A percentile compares a stretch with the other conserved stretches of the same genome.
Evolutionary conservation across 2,113 vertebrate species (phyloP).

Genomic region (Saimiri boliviensis): DNA sequence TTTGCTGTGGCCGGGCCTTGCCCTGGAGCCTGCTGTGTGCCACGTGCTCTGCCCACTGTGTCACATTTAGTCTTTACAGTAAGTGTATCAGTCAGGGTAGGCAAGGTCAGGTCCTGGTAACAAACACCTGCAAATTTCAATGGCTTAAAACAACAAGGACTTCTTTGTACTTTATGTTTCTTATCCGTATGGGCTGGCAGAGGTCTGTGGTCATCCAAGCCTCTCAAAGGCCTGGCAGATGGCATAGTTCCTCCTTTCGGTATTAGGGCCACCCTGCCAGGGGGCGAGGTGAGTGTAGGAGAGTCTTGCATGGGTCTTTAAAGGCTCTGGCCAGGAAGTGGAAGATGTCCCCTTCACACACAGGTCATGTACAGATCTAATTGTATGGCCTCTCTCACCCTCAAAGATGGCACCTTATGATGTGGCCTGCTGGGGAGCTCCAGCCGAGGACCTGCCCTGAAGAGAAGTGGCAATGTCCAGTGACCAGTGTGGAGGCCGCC

Average conservation of each 20-base stretch:
- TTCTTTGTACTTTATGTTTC: neutral
- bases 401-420: neutral
- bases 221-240: neutral
- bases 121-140: neutral
- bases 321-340: neutral
- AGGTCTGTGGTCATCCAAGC: neutral
- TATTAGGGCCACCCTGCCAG: neutral
- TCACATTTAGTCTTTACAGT: neutral
- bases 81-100: neutral
- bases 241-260: neutral
- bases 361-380: neutral
- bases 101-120: neutral
- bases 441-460: neutral
- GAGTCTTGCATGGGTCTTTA: neutral
- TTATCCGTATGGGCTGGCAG: neutral
- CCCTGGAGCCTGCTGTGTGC: neutral
- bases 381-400: neutral
- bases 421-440: neutral
- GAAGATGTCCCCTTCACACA: neutral
- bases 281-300: fast-evolving
- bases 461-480: fast-evolving
- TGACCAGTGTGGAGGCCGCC: too few relatives aligned
- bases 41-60: neutral
- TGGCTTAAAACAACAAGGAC: neutral
- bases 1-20: neutral